These are phyloP conservation scores for Drosophila basisetae DNA, from an alignment of 2,888 invertebrate species.

Conservation along the genomic window DNA sequence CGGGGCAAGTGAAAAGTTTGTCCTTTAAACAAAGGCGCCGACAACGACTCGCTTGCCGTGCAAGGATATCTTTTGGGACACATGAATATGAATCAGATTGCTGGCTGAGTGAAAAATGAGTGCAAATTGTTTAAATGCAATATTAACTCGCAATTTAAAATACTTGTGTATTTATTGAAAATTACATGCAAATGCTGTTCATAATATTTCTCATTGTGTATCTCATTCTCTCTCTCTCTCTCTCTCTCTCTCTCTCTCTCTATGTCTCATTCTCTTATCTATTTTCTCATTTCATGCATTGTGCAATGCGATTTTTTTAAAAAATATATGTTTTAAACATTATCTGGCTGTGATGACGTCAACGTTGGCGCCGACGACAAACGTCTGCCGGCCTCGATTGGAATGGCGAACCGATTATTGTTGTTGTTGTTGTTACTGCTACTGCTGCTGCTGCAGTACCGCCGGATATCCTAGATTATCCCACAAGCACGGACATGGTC, in stretches of 20 bases:
- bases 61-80: conserved; percentile 48
- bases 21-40: conserved; percentile 64
- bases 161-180: conserved; percentile 19
- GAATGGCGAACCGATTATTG: conserved; percentile 29
- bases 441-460: conserved; percentile 87
- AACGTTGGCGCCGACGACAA: conserved; percentile 34
- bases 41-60: conserved; percentile 48
- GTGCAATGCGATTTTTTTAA: background rate
- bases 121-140: conserved; percentile 71
- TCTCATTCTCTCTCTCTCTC: conserved; percentile 13
- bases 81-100: conserved; percentile 55
- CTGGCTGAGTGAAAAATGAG: conserved; percentile 56
- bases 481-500: conserved; percentile 94
- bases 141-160: conserved; percentile 48
- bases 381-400: conserved; percentile 71
- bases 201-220: conserved; percentile 13
- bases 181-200: conserved; percentile 34
- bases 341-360: conserved; percentile 58
- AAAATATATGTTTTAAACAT: conserved; percentile 62
- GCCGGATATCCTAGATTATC: conserved; percentile 93
- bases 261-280: conserved; percentile 14
- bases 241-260: conserved; percentile 2
- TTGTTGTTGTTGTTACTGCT: background rate
- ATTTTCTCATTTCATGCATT: conserved; percentile 41
- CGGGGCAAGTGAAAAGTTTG: conserved; percentile 71